phyloP scores from a whole-genome alignment of 2,888 invertebrate species.

The Isotomurus palustris region DNA sequence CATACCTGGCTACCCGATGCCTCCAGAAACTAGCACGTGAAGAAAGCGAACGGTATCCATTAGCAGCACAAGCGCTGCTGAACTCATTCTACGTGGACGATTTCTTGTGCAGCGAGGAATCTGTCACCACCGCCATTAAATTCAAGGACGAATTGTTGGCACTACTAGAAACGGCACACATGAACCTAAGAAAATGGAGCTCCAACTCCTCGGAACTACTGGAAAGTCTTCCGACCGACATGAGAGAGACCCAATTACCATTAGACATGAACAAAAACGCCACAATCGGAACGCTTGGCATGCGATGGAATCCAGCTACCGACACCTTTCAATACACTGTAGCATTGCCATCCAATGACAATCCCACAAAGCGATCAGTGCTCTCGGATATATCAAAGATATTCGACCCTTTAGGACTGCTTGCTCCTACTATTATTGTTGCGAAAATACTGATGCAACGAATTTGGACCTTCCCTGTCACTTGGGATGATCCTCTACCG shows the following conservation, averaged over 20 bases:
- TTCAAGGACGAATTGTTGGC: slow-evolving; percentile 26
- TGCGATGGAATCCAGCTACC: slow-evolving; percentile 3
- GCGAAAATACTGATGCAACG: slow-evolving; percentile 12
- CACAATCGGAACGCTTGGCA: slow-evolving; percentile 4
- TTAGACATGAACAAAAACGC: neutral
- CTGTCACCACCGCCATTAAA: slow-evolving; percentile 29
- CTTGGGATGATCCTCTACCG: slow-evolving; percentile 11
- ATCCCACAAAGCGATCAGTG: slow-evolving; percentile 9
- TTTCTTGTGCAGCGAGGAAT: slow-evolving; percentile 39
- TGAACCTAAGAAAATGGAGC: slow-evolving; percentile 44
- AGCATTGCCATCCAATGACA: neutral
- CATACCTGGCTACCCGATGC: slow-evolving; percentile 40
- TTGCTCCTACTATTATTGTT: slow-evolving; percentile 6
- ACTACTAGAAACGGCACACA: slow-evolving; percentile 25
- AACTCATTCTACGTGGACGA: slow-evolving; percentile 48
- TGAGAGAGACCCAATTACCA: slow-evolving; percentile 1
- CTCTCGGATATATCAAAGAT: slow-evolving; percentile 10
- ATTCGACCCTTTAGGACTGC: slow-evolving; percentile 17
- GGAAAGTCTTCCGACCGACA: neutral
- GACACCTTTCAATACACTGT: slow-evolving; percentile 5
- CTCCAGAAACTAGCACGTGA: slow-evolving; percentile 38
- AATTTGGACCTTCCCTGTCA: slow-evolving; percentile 5
- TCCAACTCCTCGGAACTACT: slow-evolving; percentile 29
- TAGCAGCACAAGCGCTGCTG: slow-evolving; percentile 49
- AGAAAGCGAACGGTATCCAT: slow-evolving; percentile 39